A percentile compares a stretch with the other conserved stretches of the same genome.
Evolutionary conservation across 2,888 invertebrate species (phyloP).

Genomic region (Cryptophagus acutangulus): DNA sequence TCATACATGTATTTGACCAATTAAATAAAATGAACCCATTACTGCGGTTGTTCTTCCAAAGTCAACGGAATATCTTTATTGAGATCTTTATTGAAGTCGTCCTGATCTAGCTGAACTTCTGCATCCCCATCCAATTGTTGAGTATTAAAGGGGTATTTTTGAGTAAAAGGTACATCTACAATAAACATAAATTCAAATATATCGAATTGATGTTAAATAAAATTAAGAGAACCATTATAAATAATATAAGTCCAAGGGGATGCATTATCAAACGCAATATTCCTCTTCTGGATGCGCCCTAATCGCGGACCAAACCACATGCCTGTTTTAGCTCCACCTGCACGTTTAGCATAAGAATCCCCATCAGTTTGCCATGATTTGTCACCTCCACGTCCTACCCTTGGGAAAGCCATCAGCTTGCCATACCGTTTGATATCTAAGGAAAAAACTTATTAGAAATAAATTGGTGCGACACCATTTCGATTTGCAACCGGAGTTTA

Average conservation of each 20-base stretch:
- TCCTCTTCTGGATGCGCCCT: slow-evolving; percentile 22
- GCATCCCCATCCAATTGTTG: too few relatives aligned
- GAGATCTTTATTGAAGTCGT: too few relatives aligned
- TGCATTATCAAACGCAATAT: slow-evolving; percentile 7
- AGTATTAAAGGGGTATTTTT: too few relatives aligned
- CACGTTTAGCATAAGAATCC: slow-evolving; percentile 34
- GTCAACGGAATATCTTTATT: too few relatives aligned
- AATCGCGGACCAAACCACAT: slow-evolving; percentile 37
- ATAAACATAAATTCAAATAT: too few relatives aligned
- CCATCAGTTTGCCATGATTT: slow-evolving; percentile 40
- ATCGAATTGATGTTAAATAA: too few relatives aligned
- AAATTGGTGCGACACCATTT: background rate
- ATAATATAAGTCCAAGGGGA: slow-evolving; percentile 18
- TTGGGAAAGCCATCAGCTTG: slow-evolving; percentile 45
- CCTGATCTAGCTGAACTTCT: too few relatives aligned
- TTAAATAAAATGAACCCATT: too few relatives aligned
- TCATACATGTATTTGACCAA: too few relatives aligned
- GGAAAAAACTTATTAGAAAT: background rate
- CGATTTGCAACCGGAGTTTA: background rate
- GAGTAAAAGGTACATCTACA: too few relatives aligned
- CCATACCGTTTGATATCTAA: slow-evolving; percentile 16
- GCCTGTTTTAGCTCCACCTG: slow-evolving; percentile 46
- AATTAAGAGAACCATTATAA: slow-evolving; percentile 11
- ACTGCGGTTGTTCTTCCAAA: too few relatives aligned
- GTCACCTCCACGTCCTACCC: slow-evolving; percentile 49